Evolutionary conservation across 2,888 invertebrate species (phyloP).

Genomic region (Dolichomitus sp.): DNA sequence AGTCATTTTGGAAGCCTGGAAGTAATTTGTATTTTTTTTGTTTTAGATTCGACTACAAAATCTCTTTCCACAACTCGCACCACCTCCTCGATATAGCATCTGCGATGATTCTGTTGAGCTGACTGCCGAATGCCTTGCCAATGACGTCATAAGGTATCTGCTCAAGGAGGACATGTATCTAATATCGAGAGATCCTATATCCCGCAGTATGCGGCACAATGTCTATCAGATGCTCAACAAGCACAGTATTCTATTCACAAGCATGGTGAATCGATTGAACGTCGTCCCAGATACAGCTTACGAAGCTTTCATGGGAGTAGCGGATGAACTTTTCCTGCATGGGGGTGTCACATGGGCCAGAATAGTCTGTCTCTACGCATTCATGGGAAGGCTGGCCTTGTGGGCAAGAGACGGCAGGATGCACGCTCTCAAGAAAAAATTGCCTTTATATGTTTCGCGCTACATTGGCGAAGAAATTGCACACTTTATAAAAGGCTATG

Average conservation of each 20-base stretch:
- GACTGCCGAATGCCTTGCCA: constrained; percentile 82
- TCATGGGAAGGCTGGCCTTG: constrained; percentile 85
- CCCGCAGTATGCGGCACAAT: constrained; percentile 85
- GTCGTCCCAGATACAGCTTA: constrained; percentile 85
- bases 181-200: constrained; percentile 85
- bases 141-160: constrained; percentile 83
- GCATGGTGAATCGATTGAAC: constrained; percentile 86
- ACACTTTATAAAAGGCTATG: constrained; percentile 85
- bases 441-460: constrained; percentile 84
- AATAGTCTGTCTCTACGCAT: constrained; percentile 85
- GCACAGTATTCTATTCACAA: constrained; percentile 86
- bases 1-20: not conserved
- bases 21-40: not conserved
- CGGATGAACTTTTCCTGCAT: constrained; percentile 86
- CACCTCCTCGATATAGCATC: constrained; percentile 77
- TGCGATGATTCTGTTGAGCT: constrained; percentile 82
- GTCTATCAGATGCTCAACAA: constrained; percentile 86
- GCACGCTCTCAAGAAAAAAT: constrained; percentile 81
- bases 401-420: constrained; percentile 84
- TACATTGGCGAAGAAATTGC: constrained; percentile 85
- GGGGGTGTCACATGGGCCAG: constrained; percentile 86
- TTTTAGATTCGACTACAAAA: constrained; percentile 83
- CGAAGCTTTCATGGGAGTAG: constrained; percentile 84
- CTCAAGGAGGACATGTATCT: constrained; percentile 84
- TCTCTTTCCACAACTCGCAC: constrained; percentile 82